Conservation (phyloP, 1,140 invertebrate genomes). For the Ooceraea biroi region DNA sequence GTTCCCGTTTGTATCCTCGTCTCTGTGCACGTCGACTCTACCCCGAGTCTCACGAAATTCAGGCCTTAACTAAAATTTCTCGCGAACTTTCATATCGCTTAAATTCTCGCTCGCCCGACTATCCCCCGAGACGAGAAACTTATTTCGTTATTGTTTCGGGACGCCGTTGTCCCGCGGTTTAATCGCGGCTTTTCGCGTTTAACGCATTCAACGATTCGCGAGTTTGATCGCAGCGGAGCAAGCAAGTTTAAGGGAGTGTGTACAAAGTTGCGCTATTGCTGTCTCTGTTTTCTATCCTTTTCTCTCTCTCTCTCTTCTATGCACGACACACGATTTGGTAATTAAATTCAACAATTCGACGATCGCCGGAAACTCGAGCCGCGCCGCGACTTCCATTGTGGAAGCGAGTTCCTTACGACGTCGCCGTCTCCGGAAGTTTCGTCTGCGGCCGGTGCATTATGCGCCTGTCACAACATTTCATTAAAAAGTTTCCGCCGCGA, state of each 20-base stretch:
- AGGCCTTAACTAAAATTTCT: conserved; percentile 37
- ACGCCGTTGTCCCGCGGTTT: conserved; percentile 53
- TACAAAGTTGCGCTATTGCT: background rate
- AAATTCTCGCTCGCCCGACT: conserved; percentile 17
- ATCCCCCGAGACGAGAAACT: conserved; percentile 28
- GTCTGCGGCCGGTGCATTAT: conserved; percentile 65
- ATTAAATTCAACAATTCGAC: conserved; percentile 76
- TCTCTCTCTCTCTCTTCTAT: conserved; percentile 1
- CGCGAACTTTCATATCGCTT: conserved; percentile 58
- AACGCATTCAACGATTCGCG: conserved; percentile 62
- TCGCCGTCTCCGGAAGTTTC: conserved; percentile 62
- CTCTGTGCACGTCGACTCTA: too few species aligned
- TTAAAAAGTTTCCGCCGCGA: conserved; percentile 70
- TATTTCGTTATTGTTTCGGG: conserved; percentile 67
- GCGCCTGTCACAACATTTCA: conserved; percentile 79
- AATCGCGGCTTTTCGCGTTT: conserved; percentile 46
- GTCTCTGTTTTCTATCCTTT: background rate
- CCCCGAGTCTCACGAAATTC: conserved; percentile 24
- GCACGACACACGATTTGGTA: conserved; percentile 40
- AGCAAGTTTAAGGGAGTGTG: conserved; percentile 8
- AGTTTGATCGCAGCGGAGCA: conserved; percentile 53
- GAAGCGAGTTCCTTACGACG: conserved; percentile 23
- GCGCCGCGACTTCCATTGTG: conserved; percentile 37
- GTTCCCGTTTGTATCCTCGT: background rate
- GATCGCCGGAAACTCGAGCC: conserved; percentile 55